Percentiles rank a stretch among this genome's conserved stretches.
phyloP scores from a whole-genome alignment of 2,797 vertebrate species.

The Monodelphis domestica region DNA sequence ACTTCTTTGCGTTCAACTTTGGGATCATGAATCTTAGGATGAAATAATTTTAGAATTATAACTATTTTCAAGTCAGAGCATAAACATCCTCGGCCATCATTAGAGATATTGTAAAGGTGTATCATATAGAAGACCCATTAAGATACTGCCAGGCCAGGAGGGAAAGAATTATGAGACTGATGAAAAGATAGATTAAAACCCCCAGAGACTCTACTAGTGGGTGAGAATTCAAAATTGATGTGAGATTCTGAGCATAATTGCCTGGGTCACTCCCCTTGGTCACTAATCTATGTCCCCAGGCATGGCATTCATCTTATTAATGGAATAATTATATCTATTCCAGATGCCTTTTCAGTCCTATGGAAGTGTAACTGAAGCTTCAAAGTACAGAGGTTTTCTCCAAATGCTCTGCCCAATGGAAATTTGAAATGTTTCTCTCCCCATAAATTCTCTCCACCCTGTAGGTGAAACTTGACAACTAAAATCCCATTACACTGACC shows the following conservation, averaged over 20 bases:
- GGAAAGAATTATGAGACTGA: constrained; percentile 64
- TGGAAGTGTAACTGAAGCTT: constrained; percentile 63
- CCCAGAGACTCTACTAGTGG: constrained; percentile 55
- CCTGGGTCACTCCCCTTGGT: constrained; percentile 68
- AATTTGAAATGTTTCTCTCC: background rate
- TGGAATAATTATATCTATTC: constrained; percentile 69
- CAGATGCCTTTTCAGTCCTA: constrained; percentile 62
- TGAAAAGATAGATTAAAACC: constrained; percentile 38
- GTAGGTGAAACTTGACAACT: background rate
- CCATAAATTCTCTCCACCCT: background rate
- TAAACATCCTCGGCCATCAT: background rate
- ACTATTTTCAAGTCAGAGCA: background rate
- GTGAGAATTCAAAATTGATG: constrained; percentile 67
- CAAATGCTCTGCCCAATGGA: background rate
- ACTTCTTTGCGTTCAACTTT: constrained; percentile 36
- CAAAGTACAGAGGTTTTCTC: constrained; percentile 49
- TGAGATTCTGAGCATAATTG: constrained; percentile 72
- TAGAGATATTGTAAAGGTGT: background rate
- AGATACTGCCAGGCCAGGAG: constrained; percentile 38
- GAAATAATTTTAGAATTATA: constrained; percentile 6
- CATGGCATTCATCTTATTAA: constrained; percentile 78
- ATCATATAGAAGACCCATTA: constrained; percentile 61
- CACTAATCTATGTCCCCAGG: constrained; percentile 63
- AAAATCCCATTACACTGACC: background rate
- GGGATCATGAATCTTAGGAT: constrained; percentile 16